Percentiles rank a stretch among this genome's conserved stretches.
phyloP scores from a whole-genome alignment of 2,888 invertebrate genomes.

The Exocentrus adspersus region DNA sequence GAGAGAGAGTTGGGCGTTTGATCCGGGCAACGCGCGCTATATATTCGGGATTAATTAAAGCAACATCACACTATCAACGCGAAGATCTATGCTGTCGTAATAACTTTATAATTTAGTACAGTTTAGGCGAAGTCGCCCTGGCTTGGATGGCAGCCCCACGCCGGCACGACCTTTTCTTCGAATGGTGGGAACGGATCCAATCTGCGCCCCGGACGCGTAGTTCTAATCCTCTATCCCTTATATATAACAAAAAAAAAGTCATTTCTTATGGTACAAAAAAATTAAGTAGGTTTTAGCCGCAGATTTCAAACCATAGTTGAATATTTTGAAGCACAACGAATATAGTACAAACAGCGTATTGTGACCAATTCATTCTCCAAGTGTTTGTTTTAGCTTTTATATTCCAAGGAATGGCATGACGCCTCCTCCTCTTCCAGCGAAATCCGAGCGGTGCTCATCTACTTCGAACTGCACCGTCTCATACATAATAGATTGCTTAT shows the following conservation, averaged over 20 bases:
- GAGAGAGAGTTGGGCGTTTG: constrained; percentile 37
- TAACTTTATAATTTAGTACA: constrained; percentile 67
- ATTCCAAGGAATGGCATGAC: not conserved
- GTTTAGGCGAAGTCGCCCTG: constrained; percentile 53
- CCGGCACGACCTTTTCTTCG: constrained; percentile 52
- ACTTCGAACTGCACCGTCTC: constrained; percentile 42
- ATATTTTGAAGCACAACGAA: no score
- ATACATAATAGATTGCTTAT: constrained; percentile 62
- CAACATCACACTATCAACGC: constrained; percentile 66
- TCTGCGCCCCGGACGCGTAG: constrained; percentile 2
- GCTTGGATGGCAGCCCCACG: constrained; percentile 33
- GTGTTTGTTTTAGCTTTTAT: no score
- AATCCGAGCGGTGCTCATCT: constrained; percentile 56
- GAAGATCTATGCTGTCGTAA: constrained; percentile 65
- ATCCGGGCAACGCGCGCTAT: constrained; percentile 57
- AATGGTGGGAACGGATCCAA: not conserved
- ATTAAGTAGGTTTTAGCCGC: no score
- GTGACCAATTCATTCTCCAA: no score
- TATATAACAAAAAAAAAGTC: no score
- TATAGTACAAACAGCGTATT: no score
- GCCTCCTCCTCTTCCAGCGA: constrained; percentile 52
- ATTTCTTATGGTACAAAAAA: no score
- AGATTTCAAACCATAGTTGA: no score
- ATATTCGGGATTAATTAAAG: constrained; percentile 65
- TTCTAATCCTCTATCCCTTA: not conserved